Percentiles rank a stretch among this genome's conserved stretches.
phyloP scores from a whole-genome alignment of 2,888 invertebrate species.

The Octonoba sinensis region DNA sequence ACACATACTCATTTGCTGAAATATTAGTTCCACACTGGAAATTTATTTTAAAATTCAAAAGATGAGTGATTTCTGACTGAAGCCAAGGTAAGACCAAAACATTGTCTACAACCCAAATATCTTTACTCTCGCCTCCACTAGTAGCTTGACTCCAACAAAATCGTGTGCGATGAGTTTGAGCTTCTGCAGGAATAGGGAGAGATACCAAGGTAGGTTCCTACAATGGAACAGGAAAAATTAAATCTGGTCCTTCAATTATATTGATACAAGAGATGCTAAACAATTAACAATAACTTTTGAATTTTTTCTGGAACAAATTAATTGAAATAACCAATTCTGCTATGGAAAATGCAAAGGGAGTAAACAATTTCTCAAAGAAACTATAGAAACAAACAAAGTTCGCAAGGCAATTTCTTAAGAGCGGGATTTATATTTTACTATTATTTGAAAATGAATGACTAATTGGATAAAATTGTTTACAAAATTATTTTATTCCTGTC shows the following conservation, averaged over 20 bases:
- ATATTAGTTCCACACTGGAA: slow-evolving; percentile 68
- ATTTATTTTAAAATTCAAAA: slow-evolving; percentile 69
- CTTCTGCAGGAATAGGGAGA: slow-evolving; percentile 67
- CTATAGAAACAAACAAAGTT: too few relatives aligned
- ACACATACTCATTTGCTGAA: slow-evolving; percentile 54
- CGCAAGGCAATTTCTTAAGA: too few relatives aligned
- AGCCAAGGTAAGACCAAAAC: slow-evolving; percentile 69
- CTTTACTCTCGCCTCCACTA: slow-evolving; percentile 66
- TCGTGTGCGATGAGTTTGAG: slow-evolving; percentile 65
- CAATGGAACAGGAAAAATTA: not conserved
- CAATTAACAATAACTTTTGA: too few relatives aligned
- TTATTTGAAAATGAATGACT: too few relatives aligned
- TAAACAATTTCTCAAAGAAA: too few relatives aligned
- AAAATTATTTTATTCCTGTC: too few relatives aligned
- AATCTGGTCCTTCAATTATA: not conserved
- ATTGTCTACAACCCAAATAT: slow-evolving; percentile 70
- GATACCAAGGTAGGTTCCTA: slow-evolving; percentile 69
- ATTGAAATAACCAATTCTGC: too few relatives aligned
- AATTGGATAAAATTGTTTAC: too few relatives aligned
- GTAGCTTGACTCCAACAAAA: slow-evolving; percentile 71
- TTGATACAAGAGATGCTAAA: not conserved
- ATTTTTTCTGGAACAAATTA: too few relatives aligned
- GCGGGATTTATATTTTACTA: too few relatives aligned
- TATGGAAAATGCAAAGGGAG: too few relatives aligned
- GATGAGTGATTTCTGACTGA: slow-evolving; percentile 66